Conservation (phyloP, 2,797 vertebrate genomes). For the Strix occidentalis region DNA sequence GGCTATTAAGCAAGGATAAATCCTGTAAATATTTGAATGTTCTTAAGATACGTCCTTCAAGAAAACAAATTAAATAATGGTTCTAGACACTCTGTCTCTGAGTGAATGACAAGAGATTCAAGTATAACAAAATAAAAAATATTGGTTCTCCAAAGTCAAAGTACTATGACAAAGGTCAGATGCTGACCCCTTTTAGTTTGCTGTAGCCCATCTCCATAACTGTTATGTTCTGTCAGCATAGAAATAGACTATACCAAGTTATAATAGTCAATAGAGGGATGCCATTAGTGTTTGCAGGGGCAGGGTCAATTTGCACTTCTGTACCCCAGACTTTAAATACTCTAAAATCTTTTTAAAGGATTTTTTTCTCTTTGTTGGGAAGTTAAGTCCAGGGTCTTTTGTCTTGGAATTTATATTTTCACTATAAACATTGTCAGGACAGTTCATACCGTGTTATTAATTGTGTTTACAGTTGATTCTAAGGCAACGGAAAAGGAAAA, state of each 20-base stretch:
- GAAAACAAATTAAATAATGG: conserved; percentile 15
- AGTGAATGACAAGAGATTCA: neutral
- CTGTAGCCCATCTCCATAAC: neutral
- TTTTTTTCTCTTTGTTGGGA: neutral
- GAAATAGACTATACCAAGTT: neutral
- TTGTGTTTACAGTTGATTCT: neutral
- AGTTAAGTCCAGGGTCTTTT: fast-evolving
- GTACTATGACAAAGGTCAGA: conserved; percentile 13
- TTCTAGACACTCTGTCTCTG: neutral
- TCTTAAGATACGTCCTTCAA: conserved; percentile 24
- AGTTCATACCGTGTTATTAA: neutral
- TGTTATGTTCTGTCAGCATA: neutral
- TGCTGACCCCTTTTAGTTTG: neutral
- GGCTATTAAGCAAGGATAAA: neutral
- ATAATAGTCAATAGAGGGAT: neutral
- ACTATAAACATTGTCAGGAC: neutral
- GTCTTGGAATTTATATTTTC: neutral
- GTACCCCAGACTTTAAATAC: neutral
- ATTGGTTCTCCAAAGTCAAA: conserved; percentile 46
- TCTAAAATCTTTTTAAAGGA: neutral
- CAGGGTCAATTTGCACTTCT: neutral
- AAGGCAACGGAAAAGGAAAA: neutral
- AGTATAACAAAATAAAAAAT: conserved; percentile 56
- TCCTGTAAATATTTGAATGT: conserved; percentile 20
- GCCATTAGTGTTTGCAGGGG: fast-evolving